Conservation (phyloP, 2,888 invertebrate genomes). For the Lithophane leautieri region DNA sequence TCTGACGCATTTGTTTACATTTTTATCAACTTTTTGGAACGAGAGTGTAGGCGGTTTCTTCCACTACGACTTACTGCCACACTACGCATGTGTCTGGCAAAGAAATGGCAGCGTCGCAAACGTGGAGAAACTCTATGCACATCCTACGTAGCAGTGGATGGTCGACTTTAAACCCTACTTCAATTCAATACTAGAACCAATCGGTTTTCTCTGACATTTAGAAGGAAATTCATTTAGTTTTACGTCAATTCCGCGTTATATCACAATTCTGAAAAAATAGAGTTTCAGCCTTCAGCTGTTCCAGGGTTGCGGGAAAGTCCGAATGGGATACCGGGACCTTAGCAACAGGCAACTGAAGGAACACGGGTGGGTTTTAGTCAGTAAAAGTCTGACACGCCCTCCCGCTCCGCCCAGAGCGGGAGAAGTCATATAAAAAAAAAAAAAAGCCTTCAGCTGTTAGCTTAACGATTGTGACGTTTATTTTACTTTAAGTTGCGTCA, state of each 20-base stretch:
- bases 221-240: conserved; percentile 20
- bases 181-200: conserved; percentile 1
- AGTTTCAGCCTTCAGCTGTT: conserved; percentile 10
- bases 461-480: conserved; percentile 7
- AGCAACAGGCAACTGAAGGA: too few species aligned
- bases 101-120: not conserved
- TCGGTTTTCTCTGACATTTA: conserved; percentile 31
- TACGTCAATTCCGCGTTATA: conserved; percentile 4
- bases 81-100: too few species aligned
- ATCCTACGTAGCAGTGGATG: not conserved
- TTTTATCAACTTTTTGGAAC: not conserved
- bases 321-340: too few species aligned
- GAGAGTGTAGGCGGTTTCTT: not conserved
- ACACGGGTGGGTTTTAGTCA: too few species aligned
- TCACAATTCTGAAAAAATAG: conserved; percentile 29
- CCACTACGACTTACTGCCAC: not conserved
- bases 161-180: not conserved
- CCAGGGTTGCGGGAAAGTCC: too few species aligned
- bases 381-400: too few species aligned
- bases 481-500: not conserved
- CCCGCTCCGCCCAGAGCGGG: too few species aligned
- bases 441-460: conserved; percentile 6
- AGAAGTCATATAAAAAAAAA: too few species aligned
- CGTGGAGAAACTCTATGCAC: not conserved
- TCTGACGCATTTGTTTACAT: not conserved